Evolutionary conservation across 2,888 invertebrate species (phyloP).

Genomic region (Hirudinaria manillensis): DNA sequence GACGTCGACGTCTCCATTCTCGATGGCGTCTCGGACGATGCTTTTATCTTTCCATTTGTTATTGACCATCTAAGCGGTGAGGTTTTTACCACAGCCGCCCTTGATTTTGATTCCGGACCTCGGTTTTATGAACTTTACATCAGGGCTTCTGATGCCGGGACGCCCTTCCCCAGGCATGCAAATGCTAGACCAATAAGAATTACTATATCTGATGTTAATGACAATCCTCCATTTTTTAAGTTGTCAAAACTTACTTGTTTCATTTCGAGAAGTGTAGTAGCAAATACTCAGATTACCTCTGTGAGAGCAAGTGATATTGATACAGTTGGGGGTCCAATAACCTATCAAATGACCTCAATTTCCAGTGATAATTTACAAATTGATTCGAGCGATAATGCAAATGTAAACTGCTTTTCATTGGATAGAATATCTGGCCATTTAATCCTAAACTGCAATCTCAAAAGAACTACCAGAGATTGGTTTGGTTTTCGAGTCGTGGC

Average conservation of each 20-base stretch:
- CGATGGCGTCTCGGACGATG: not conserved
- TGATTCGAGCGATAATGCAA: not conserved
- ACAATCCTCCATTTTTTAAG: not conserved
- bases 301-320: not conserved
- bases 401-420: conserved; percentile 1
- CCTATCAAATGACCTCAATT: not conserved
- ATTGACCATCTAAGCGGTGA: not conserved
- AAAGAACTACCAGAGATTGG: not conserved
- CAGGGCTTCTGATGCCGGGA: conserved; percentile 4
- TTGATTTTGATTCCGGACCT: conserved; percentile 5
- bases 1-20: not conserved
- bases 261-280: not conserved
- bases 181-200: not conserved
- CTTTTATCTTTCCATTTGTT: not conserved
- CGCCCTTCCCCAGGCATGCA: not conserved
- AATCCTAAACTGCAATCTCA: not conserved
- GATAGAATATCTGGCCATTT: conserved; percentile 7
- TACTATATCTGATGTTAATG: not conserved
- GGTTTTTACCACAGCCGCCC: not conserved
- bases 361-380: not conserved
- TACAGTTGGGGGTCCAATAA: not conserved
- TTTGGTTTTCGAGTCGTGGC: not conserved
- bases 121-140: not conserved
- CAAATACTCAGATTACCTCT: not conserved
- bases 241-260: not conserved